A percentile compares a stretch with the other conserved stretches of the same genome.
phyloP scores from a whole-genome alignment of 2,888 invertebrate genomes.

The Drosophila flavopinicola region DNA sequence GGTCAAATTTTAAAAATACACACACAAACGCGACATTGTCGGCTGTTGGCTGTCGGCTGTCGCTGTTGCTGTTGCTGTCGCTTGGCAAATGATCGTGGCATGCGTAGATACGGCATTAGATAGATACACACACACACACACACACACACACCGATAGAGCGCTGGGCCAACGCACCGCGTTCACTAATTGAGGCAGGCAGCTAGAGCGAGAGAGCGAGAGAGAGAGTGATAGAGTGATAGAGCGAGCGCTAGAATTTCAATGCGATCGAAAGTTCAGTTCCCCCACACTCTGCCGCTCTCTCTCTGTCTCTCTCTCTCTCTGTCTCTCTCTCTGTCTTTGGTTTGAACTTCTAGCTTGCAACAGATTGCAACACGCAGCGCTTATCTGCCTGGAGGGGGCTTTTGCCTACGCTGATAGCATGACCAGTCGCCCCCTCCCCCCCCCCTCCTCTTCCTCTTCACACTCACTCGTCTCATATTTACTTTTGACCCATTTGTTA shows the following conservation, averaged over 20 bases:
- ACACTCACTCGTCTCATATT: not conserved
- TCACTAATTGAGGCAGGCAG: constrained; percentile 46
- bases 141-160: constrained; percentile 1
- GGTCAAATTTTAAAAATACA: constrained; percentile 84
- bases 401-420: constrained; percentile 32
- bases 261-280: constrained; percentile 58
- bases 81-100: constrained; percentile 44
- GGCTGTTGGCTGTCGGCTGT: constrained; percentile 38
- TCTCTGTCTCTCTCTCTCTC: not conserved
- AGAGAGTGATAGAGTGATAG: constrained; percentile 8
- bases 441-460: not conserved
- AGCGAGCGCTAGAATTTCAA: constrained; percentile 40
- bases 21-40: constrained; percentile 76
- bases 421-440: not conserved
- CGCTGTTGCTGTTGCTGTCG: constrained; percentile 18
- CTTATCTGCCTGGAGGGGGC: constrained; percentile 38
- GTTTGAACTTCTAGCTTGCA: constrained; percentile 44
- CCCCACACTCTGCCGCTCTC: not conserved
- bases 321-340: not conserved
- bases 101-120: constrained; percentile 64
- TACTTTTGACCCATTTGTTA: constrained; percentile 49
- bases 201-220: constrained; percentile 4
- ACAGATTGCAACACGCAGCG: constrained; percentile 48
- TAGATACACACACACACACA: constrained; percentile 39
- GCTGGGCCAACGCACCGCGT: constrained; percentile 63